Percentiles rank a stretch among this genome's conserved stretches.
These are phyloP conservation scores for Centropyge bicolor DNA, from an alignment of 2,797 vertebrate species.

Conservation along the genomic window DNA sequence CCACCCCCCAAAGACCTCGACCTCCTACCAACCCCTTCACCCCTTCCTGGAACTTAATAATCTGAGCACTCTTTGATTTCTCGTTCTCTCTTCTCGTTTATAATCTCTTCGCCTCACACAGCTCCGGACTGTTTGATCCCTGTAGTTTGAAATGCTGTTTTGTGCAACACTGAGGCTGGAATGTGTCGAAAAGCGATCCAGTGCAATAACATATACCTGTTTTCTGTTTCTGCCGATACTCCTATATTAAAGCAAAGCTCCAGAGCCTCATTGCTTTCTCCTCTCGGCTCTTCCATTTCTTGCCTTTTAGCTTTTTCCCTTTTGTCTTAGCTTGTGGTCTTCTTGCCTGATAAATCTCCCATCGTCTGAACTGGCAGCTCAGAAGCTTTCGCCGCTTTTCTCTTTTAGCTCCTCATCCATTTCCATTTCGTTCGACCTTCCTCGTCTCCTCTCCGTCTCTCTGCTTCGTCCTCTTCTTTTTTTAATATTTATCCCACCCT, in stretches of 20 bases:
- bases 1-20: conserved; percentile 17
- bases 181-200: neutral
- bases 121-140: neutral
- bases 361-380: conserved; percentile 21
- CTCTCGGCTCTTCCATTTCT: conserved; percentile 1
- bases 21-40: conserved; percentile 33
- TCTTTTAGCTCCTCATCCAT: conserved; percentile 21
- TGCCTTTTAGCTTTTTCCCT: neutral
- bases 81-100: conserved; percentile 27
- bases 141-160: conserved; percentile 8
- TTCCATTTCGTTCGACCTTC: conserved; percentile 55
- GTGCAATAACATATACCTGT: neutral
- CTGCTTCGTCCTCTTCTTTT: conserved; percentile 17
- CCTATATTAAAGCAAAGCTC: neutral
- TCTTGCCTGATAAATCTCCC: conserved; percentile 29
- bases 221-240: neutral
- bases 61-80: conserved; percentile 35
- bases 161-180: neutral
- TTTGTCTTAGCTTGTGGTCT: conserved; percentile 31
- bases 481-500: conserved; percentile 44
- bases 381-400: conserved; percentile 12
- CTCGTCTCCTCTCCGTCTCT: conserved; percentile 19
- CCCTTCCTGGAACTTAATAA: conserved; percentile 40
- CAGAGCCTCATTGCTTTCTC: neutral
- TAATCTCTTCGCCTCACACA: neutral